A percentile compares a stretch with the other conserved stretches of the same genome.
Evolutionary conservation across 1,140 invertebrate genomes (phyloP).

Genomic region (Nasonia vitripennis): DNA sequence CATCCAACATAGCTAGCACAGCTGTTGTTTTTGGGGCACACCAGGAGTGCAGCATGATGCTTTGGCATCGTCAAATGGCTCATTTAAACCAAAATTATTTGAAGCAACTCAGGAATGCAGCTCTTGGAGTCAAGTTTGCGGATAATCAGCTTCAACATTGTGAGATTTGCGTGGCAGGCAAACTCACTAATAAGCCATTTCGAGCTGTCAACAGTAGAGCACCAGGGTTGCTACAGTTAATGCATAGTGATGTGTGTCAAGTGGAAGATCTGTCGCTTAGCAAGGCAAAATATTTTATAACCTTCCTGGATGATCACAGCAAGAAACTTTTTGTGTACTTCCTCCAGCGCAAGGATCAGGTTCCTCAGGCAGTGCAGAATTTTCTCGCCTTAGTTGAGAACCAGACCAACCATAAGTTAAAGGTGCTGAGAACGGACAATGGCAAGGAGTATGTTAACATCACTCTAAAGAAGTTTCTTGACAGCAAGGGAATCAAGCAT

Average conservation of each 20-base stretch:
- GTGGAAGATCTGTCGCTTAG: conserved; percentile 60
- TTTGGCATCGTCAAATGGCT: conserved; percentile 12
- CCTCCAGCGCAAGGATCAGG: conserved; percentile 66
- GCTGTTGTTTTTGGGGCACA: background rate
- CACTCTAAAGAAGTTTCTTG: background rate
- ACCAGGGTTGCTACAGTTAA: background rate
- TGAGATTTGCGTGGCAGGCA: conserved; percentile 46
- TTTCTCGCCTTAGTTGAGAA: conserved; percentile 19
- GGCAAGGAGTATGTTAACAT: conserved; percentile 18
- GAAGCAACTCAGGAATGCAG: conserved; percentile 56
- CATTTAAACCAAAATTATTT: conserved; percentile 63
- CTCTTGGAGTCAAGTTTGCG: conserved; percentile 44
- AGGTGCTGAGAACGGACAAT: background rate
- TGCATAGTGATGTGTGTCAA: conserved; percentile 66
- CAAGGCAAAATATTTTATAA: conserved; percentile 56
- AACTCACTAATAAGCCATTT: background rate
- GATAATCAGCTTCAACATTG: conserved; percentile 58
- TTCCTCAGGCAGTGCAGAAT: conserved; percentile 57
- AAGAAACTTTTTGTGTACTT: conserved; percentile 65
- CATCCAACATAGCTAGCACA: background rate
- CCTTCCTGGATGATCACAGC: conserved; percentile 61
- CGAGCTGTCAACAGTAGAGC: background rate
- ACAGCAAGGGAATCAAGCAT: conserved; percentile 38
- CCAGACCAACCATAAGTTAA: background rate
- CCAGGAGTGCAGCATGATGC: background rate